These are phyloP conservation scores for Stomatorhinus walkeri DNA, from an alignment of 2,797 vertebrate genomes.

Conservation along the genomic window DNA sequence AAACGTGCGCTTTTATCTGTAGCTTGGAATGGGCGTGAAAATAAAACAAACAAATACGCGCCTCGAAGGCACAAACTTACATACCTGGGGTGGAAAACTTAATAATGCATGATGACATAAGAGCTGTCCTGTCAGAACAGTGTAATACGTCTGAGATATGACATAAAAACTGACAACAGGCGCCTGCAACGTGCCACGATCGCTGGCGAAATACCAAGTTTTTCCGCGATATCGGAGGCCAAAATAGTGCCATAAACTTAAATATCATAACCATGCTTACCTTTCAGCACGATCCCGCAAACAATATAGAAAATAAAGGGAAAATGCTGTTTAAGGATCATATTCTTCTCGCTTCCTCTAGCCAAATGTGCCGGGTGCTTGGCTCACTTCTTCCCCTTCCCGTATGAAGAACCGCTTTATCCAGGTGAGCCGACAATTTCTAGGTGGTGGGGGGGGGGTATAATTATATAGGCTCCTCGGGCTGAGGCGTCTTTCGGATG, in stretches of 20 bases:
- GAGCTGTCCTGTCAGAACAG: neutral
- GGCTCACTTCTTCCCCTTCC: conserved; percentile 35
- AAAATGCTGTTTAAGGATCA: conserved; percentile 65
- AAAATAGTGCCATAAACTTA: conserved; percentile 36
- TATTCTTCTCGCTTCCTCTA: conserved; percentile 57
- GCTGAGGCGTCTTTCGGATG: neutral
- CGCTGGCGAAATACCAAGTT: conserved; percentile 18
- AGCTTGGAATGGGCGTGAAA: neutral
- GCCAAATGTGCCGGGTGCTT: conserved; percentile 36
- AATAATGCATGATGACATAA: neutral
- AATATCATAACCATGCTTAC: conserved; percentile 45
- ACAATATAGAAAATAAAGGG: conserved; percentile 67
- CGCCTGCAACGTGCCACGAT: neutral
- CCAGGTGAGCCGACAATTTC: conserved; percentile 59
- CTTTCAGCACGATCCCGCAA: conserved; percentile 62
- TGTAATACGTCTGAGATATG: neutral
- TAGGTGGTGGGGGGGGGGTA: conserved; percentile 38
- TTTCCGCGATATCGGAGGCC: conserved; percentile 55
- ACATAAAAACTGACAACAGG: neutral
- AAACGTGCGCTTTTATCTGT: neutral
- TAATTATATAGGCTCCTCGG: conserved; percentile 46
- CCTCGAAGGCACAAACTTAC: neutral
- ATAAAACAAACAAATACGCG: neutral
- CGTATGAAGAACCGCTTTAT: conserved; percentile 53
- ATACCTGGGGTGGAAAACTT: neutral